A percentile compares a stretch with the other conserved stretches of the same genome.
phyloP scores from a whole-genome alignment of 2,797 vertebrate genomes.

The Malacoctenus gilli region DNA sequence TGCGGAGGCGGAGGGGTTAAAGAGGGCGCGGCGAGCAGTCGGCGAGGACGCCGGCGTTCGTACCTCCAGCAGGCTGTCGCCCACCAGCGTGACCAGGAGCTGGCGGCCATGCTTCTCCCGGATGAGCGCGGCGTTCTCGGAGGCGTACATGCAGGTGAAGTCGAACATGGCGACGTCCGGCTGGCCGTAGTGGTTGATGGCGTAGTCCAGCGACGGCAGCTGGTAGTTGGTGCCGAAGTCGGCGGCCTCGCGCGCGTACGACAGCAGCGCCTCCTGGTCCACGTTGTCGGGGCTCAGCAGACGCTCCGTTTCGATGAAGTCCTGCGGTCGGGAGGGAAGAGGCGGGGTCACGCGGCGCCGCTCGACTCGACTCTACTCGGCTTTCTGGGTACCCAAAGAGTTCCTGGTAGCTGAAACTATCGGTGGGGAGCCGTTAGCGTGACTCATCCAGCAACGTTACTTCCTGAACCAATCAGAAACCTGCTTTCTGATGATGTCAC shows the following conservation, averaged over 20 bases:
- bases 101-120: constrained; percentile 88
- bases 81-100: constrained; percentile 92
- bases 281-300: constrained; percentile 91
- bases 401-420: too few species aligned
- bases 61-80: constrained; percentile 97
- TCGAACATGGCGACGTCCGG: constrained; percentile 98
- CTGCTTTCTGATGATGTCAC: too few species aligned
- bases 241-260: constrained; percentile 94
- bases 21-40: too few species aligned
- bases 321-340: constrained; percentile 74
- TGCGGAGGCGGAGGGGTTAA: too few species aligned
- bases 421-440: too few species aligned
- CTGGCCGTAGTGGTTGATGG: constrained; percentile 92
- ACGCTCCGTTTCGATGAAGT: constrained; percentile 90
- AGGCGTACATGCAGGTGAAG: constrained; percentile 98
- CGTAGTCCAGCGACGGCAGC: constrained; percentile 95
- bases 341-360: too few species aligned
- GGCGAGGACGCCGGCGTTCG: too few species aligned
- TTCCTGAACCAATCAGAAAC: too few species aligned
- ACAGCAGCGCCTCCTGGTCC: constrained; percentile 90
- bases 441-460: too few species aligned
- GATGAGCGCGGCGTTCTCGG: constrained; percentile 92
- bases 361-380: too few species aligned
- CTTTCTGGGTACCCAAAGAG: too few species aligned
- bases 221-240: constrained; percentile 98